Base-by-base conservation (phyloP, 1,140 invertebrate genomes). In the Drosophila tani region DNA sequence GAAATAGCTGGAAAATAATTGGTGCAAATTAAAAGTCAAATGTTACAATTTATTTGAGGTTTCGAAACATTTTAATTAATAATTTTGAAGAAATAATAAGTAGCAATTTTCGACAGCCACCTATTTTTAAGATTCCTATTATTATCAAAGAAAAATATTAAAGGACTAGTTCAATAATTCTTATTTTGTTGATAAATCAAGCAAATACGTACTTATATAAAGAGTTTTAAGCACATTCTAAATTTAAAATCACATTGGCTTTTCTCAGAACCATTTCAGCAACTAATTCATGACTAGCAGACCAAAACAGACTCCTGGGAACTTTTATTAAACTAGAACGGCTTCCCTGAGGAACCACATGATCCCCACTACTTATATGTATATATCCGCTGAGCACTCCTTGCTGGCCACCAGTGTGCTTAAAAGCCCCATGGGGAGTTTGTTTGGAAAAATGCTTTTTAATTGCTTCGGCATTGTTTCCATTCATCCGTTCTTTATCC, bases 381-480 rank as follows among this genome's bases (percentile, higher is more conserved):
- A 24, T 35, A 17, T 35, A 17, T 9, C 15, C 38, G 11, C n/a
- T 24, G 14, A 45, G 38, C 38, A 27, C 12, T 66, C 19, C 38
- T 53, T 51, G 40, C 19, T 17, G n/a, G 15, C 46, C 32, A 40
- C 29, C 32, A 62, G 35, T 43, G 17, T 35, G 12, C 32, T 66
- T 17, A 38, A 51, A 68, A 17, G 49, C 67, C 35, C 67, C 67
- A 38, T 21, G 49, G 67, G 63, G 67, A 70, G 62, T 56, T 63
- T 63, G 69, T 38, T 65, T 57, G 47, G 46, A 53, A 70, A 74
- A 66, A 55, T 50, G 65, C 29, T 63, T 49, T 78, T 88, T 81
- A 87, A 87, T 84, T 88, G 81, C 66, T 49, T 68, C 50, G 67
- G 71, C 78, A 79, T 82, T 85, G 79, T 82, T 79, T 74, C 68